These are phyloP conservation scores for Liopterus haemorrhoidalis DNA, from an alignment of 2,888 invertebrate species.

Conservation along the genomic window DNA sequence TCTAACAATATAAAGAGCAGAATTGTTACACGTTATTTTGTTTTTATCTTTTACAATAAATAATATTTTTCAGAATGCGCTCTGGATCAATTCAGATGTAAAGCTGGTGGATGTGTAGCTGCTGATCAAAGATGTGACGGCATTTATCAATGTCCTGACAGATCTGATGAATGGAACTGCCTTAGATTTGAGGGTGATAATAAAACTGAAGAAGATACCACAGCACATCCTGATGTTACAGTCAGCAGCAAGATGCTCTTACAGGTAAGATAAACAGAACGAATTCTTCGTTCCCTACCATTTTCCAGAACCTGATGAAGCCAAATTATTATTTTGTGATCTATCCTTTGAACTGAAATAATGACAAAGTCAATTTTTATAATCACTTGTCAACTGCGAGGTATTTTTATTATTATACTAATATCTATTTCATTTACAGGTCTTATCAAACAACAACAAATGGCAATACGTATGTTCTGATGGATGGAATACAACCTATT, in stretches of 20 bases:
- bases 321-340: too few relatives aligned
- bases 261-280: slow-evolving; percentile 9
- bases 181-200: slow-evolving; percentile 18
- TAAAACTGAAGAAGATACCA: slow-evolving; percentile 1
- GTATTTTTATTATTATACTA: slow-evolving; percentile 17
- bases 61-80: slow-evolving; percentile 45
- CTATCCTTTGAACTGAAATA: too few relatives aligned
- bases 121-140: slow-evolving; percentile 53
- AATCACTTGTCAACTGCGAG: too few relatives aligned
- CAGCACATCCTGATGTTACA: slow-evolving; percentile 1
- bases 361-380: too few relatives aligned
- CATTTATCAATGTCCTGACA: slow-evolving; percentile 54
- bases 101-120: slow-evolving; percentile 54
- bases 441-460: slow-evolving; percentile 36
- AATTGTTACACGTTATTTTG: too few relatives aligned
- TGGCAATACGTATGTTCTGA: slow-evolving; percentile 51
- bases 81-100: slow-evolving; percentile 52
- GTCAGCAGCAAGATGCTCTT: slow-evolving; percentile 11
- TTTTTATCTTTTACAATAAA: too few relatives aligned
- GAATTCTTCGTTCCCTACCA: slow-evolving; percentile 1
- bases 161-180: slow-evolving; percentile 60
- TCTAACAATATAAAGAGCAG: slow-evolving; percentile 7
- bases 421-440: slow-evolving; percentile 36
- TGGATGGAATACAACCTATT: slow-evolving; percentile 50
- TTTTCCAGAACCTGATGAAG: too few relatives aligned